These are phyloP conservation scores for Poecilia gillii DNA, from an alignment of 2,797 vertebrate genomes.

Conservation along the genomic window DNA sequence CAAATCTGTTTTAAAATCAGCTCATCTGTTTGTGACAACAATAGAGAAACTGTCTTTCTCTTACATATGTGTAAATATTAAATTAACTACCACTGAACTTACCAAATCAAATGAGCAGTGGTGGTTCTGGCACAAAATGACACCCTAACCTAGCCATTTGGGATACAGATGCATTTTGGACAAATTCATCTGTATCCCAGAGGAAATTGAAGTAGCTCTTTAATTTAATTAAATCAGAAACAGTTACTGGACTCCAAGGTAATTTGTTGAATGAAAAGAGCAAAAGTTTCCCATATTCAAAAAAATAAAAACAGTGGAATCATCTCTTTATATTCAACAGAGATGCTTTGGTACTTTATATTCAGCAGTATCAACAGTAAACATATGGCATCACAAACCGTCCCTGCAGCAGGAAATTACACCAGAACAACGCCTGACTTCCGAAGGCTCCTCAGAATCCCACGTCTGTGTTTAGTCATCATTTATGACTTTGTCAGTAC, in stretches of 20 bases:
- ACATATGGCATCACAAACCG: slow-evolving; percentile 40
- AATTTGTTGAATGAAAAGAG: not conserved
- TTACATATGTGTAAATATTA: not conserved
- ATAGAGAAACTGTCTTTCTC: not conserved
- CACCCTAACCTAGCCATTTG: not conserved
- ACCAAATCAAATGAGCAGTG: not conserved
- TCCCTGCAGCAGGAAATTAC: slow-evolving; percentile 58
- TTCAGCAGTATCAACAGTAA: slow-evolving; percentile 44
- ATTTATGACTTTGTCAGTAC: slow-evolving; percentile 56
- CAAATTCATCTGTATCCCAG: not conserved
- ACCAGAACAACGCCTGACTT: slow-evolving; percentile 48
- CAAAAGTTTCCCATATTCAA: not conserved
- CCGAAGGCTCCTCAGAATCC: slow-evolving; percentile 47
- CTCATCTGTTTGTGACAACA: not conserved
- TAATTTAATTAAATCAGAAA: not conserved
- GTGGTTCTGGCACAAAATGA: not conserved
- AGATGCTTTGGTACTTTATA: not conserved
- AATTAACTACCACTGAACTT: not conserved
- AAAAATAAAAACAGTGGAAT: not conserved
- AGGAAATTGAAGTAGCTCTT: not conserved
- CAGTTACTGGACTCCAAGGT: not conserved
- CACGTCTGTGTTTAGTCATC: slow-evolving; percentile 45
- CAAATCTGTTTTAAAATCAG: not conserved
- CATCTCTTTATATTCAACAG: slow-evolving; percentile 3
- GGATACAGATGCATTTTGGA: not conserved